Base-by-base conservation (phyloP, 2,113 vertebrate genomes). In the Pelecanoides urinatrix region DNA sequence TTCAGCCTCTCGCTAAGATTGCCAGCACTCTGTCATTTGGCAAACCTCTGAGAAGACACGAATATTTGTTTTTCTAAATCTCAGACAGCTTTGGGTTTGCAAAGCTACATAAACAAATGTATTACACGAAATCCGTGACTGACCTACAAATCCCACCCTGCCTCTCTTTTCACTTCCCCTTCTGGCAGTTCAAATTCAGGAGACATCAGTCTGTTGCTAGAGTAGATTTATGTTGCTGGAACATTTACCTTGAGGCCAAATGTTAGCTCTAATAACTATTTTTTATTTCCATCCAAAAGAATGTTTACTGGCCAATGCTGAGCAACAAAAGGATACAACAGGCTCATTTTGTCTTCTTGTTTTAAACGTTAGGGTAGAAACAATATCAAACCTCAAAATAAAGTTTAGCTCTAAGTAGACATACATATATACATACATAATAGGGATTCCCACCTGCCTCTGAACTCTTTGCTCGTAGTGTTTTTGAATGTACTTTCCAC, bases 81-180 rank as follows among this genome's bases (percentile, higher is more conserved):
- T 91, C 65, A 77, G 85, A 61, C 4, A 94, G 74, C 86, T 95
- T 94, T 88, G 88, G n/a, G 53, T 93, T 96, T 91, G 50, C 59
- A 96, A 96, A 94, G 61, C 66, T 91, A 90, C 25, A 50, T 65
- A 92, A 94, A 88, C 79, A 97, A 97, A 92, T 53, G 62, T 93
- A 93, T 94, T 83, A 92, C 77, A 76, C 40, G 19, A 96, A 96
- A 97, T 94, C 83, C 30, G 30, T 71, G 90, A 90, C 8, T 12
- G 90, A 96, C 73, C 90, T 95, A 91, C 59, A 96, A 97, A 85
- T 86, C 58, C n/a, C 30, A 96, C 38, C 42, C 47, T 49, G 44
- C 36, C 42, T 91, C 38, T 82, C 58, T 95, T 56, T 82, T 63
- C 56, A n/a, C 36, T 85, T 94, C 42, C 16, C 50, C 49, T 85